Evolutionary conservation across 2,113 vertebrate species (phyloP).

Genomic region (Pseudois nayaur): DNA sequence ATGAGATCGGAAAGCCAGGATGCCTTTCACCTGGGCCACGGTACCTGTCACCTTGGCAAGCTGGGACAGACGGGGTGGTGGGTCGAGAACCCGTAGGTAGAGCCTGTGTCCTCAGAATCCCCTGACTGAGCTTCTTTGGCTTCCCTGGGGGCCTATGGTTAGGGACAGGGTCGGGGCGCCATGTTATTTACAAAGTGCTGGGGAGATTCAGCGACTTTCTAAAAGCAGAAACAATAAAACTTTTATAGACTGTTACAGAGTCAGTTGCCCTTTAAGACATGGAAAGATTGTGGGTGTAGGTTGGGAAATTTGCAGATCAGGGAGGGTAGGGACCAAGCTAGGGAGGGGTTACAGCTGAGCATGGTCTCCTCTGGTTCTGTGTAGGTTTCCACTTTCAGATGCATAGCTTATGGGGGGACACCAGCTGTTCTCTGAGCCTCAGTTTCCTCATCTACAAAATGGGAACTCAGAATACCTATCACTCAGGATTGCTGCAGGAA

Average conservation of each 20-base stretch:
- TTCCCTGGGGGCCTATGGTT: not conserved
- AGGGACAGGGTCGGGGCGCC: not conserved
- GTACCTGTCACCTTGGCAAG: not conserved
- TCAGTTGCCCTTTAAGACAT: not conserved
- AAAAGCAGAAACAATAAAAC: slow-evolving; percentile 63
- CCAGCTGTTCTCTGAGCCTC: not conserved
- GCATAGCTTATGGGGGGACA: not conserved
- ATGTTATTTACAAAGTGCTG: slow-evolving; percentile 7
- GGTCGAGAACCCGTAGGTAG: not conserved
- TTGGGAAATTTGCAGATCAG: not conserved
- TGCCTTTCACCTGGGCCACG: not conserved
- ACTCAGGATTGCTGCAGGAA: not conserved
- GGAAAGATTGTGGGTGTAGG: not conserved
- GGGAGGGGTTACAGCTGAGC: not conserved
- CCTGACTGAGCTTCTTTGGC: not conserved
- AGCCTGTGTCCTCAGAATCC: not conserved
- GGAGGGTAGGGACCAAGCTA: not conserved
- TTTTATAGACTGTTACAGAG: slow-evolving; percentile 45
- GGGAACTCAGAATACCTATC: not conserved
- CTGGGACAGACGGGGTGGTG: not conserved
- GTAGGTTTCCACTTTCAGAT: not conserved
- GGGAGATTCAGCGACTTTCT: slow-evolving; percentile 12
- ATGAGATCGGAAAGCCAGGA: not conserved
- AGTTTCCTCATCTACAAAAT: not conserved
- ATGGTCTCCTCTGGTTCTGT: not conserved